A percentile compares a stretch with the other conserved stretches of the same genome.
Evolutionary conservation across 2,113 vertebrate species (phyloP).

Genomic region (Canis aureus): DNA sequence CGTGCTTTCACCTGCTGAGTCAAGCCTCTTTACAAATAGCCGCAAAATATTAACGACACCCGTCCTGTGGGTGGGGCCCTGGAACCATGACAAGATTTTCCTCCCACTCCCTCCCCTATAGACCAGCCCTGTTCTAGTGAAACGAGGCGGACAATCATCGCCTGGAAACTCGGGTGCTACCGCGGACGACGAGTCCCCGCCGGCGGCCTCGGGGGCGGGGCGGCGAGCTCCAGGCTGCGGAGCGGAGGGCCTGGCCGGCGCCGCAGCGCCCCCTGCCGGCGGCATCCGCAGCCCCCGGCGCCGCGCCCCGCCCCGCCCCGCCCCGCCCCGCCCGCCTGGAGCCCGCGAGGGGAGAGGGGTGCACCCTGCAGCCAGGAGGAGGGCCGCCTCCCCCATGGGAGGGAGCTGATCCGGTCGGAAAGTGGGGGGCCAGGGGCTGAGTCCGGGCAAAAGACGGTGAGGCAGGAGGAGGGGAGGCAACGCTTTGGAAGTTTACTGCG

Average conservation of each 20-base stretch:
- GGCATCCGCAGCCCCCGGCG: not conserved
- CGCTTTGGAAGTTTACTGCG: not conserved
- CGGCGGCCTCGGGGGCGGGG: not conserved
- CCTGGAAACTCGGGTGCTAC: not conserved
- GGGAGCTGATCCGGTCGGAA: not conserved
- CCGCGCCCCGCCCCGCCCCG: no score
- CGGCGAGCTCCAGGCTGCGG: not conserved
- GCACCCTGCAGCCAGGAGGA: no score
- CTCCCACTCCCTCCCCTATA: not conserved
- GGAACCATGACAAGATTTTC: not conserved
- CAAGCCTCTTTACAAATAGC: not conserved
- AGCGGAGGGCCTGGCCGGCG: not conserved
- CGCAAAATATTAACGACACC: not conserved
- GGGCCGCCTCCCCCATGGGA: not conserved
- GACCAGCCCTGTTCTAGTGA: not conserved
- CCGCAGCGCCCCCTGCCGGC: constrained; percentile 64
- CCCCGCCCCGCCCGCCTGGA: fast-evolving
- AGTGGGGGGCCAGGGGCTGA: not conserved
- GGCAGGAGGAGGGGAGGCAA: not conserved
- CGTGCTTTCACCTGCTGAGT: not conserved
- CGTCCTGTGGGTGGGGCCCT: not conserved
- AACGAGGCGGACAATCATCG: not conserved
- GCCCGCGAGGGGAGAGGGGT: not conserved
- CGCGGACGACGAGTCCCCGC: fast-evolving
- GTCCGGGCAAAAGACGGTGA: not conserved